Evolutionary conservation across 2,888 invertebrate genomes (phyloP).

Genomic region (Eubasilissa splendida): DNA sequence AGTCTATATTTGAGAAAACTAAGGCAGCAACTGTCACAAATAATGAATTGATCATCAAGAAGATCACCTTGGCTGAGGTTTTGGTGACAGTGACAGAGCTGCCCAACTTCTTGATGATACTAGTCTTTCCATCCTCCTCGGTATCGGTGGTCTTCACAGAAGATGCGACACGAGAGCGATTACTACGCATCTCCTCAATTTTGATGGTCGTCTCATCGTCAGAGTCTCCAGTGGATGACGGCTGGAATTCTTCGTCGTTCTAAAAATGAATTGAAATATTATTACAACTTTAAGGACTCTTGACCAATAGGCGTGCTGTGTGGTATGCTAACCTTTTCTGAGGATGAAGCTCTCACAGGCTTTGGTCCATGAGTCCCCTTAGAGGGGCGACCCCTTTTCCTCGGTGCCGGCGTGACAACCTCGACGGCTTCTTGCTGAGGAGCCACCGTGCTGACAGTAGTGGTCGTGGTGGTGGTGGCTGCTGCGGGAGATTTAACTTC

Average conservation of each 20-base stretch:
- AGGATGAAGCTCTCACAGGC: constrained; percentile 15
- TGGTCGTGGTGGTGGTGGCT: not conserved
- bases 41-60: not conserved
- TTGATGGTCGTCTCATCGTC: constrained; percentile 50
- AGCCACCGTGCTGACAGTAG: not conserved
- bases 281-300: too few relatives aligned
- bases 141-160: constrained; percentile 62
- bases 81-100: constrained; percentile 51
- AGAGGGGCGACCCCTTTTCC: constrained; percentile 46
- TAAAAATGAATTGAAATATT: constrained; percentile 32
- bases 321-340: constrained; percentile 31
- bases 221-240: constrained; percentile 49
- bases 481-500: constrained; percentile 46
- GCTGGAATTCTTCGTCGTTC: constrained; percentile 57
- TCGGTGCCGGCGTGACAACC: constrained; percentile 9
- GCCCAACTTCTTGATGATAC: constrained; percentile 49
- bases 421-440: not conserved
- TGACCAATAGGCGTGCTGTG: too few relatives aligned
- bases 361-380: constrained; percentile 27
- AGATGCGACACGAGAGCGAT: constrained; percentile 69
- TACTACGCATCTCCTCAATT: constrained; percentile 68
- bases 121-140: constrained; percentile 54
- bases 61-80: constrained; percentile 38
- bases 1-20: too few relatives aligned
- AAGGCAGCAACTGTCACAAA: not conserved